Base-by-base conservation (phyloP, 2,888 invertebrate species). In the Ophioninae sp. region DNA sequence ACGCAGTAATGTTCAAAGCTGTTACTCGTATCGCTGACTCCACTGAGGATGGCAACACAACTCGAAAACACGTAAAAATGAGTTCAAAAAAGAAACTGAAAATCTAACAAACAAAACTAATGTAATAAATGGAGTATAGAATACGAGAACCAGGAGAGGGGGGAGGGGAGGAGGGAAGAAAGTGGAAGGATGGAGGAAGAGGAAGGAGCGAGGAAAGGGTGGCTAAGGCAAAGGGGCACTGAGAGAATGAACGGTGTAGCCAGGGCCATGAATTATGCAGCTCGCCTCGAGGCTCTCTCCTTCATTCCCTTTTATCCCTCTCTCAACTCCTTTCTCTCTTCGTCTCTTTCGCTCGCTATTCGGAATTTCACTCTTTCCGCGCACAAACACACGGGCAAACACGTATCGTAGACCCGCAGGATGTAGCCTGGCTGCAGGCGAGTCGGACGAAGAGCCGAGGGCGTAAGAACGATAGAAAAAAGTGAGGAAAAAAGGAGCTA, bases 251-350 rank as follows among this genome's bases (percentile, higher is more conserved):
- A 85, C 86, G 83, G 82, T 88, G 89, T 86, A 90, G 90, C 87
- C 87, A 64, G 88, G 87, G 88, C 91, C 90, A 92, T 92, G 92
- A 92, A 92, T 92, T 92, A 92, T 92, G 92, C 92, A 92, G 92
- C 89, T 90, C 87, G 90, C 92, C 91, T 88, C 88, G 88, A 68
- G 87, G 89, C 88, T 90, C 87, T 82, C 76, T 69, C 63, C 65
- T 75, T 59, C 59, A 67, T 73, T 78, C 61, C 72, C 77, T 67
- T 72, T 75, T 77, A 59, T 81, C 76, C 68, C 73, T 72, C 68
- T 22, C 81, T 75, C 81, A 65, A 68, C 68, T 81, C 85, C 78
- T 82, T 81, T 51, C 80, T 71, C 81, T 69, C 81, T 67, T 84
- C 81, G 69, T 17, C 75, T 69, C 63, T 39, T 64, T 63, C 58